Conservation (phyloP, 1,140 invertebrate species). For the Hyphantria cunea region DNA sequence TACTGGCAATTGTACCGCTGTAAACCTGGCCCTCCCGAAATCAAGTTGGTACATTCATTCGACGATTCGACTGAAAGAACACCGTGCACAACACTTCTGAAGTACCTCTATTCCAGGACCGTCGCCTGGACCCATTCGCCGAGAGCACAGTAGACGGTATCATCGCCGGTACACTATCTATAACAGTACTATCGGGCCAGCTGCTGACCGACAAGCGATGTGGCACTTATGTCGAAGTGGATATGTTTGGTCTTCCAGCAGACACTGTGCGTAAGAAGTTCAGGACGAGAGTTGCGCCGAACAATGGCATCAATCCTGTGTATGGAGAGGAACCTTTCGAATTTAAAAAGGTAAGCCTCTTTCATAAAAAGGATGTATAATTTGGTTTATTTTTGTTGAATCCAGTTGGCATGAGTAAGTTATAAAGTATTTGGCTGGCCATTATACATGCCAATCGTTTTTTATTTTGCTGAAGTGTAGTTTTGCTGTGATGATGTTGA, state of each 20-base stretch:
- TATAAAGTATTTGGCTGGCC: too few species aligned
- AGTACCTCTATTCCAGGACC: slow-evolving; percentile 50
- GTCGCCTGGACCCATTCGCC: slow-evolving; percentile 98
- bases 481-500: too few species aligned
- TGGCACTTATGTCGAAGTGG: slow-evolving; percentile 98
- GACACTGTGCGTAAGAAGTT: slow-evolving; percentile 99
- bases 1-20: too few species aligned
- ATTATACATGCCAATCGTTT: too few species aligned
- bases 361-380: too few species aligned
- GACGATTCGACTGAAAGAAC: too few species aligned
- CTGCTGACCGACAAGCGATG: slow-evolving; percentile 98
- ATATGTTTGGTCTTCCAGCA: slow-evolving; percentile 99
- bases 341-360: slow-evolving; percentile 94
- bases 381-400: too few species aligned
- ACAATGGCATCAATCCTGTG: slow-evolving; percentile 97
- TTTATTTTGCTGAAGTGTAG: too few species aligned
- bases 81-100: too few species aligned
- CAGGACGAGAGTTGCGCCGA: slow-evolving; percentile 95
- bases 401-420: too few species aligned
- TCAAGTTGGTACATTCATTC: too few species aligned
- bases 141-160: slow-evolving; percentile 99
- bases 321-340: slow-evolving; percentile 99
- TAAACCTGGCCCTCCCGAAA: too few species aligned
- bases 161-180: slow-evolving; percentile 97
- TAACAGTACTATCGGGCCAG: slow-evolving; percentile 94